phyloP scores from a whole-genome alignment of 1,140 invertebrate genomes.

The Micrasema longulum region DNA sequence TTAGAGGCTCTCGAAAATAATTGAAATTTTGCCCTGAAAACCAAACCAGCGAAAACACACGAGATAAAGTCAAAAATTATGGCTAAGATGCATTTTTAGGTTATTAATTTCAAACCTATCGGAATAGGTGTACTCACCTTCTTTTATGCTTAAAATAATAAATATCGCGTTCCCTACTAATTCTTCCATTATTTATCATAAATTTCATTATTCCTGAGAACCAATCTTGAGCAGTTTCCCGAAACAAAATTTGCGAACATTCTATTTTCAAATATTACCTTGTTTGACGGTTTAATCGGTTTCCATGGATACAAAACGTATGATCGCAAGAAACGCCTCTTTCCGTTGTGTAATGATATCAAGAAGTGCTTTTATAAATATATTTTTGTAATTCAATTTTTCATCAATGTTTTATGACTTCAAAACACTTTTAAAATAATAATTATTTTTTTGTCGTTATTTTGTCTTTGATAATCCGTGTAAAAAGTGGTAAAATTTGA shows the following conservation, averaged over 20 bases:
- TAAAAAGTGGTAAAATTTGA: constrained; percentile 14
- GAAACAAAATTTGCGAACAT: constrained; percentile 5
- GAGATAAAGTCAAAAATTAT: background rate
- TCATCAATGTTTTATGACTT: background rate
- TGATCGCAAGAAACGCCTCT: constrained; percentile 49
- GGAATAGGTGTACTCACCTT: constrained; percentile 32
- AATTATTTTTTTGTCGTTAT: background rate
- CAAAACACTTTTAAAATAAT: constrained; percentile 10
- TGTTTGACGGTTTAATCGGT: constrained; percentile 26
- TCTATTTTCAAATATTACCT: constrained; percentile 17
- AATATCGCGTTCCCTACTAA: constrained; percentile 34
- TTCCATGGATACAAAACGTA: constrained; percentile 46
- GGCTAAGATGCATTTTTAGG: too few relatives aligned
- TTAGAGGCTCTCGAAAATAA: constrained; percentile 35
- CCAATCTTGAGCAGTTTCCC: background rate
- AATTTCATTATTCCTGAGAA: constrained; percentile 8
- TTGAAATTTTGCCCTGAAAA: constrained; percentile 51
- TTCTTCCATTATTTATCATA: constrained; percentile 30
- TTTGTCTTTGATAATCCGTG: too few relatives aligned
- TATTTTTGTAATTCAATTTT: background rate
- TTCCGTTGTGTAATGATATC: constrained; percentile 35
- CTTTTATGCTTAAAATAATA: constrained; percentile 45
- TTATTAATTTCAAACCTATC: background rate
- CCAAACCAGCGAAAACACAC: background rate
- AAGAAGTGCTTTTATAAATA: constrained; percentile 38